These are phyloP conservation scores for Parapsyche elsis DNA, from an alignment of 1,140 invertebrate genomes.

Conservation along the genomic window DNA sequence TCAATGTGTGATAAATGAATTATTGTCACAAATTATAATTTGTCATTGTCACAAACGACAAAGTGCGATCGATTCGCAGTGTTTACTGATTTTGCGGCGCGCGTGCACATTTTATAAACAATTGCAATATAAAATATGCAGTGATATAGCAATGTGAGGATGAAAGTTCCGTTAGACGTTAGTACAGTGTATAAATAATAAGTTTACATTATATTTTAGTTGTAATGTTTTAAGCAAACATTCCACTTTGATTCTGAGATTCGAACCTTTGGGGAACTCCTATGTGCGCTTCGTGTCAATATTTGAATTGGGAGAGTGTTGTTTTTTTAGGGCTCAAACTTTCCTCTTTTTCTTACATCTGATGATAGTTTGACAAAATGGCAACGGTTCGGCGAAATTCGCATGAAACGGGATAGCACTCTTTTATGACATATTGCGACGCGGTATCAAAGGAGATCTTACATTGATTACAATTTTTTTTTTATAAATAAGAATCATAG, in stretches of 20 bases:
- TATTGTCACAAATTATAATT: conserved; percentile 19
- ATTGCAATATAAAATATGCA: too few species aligned
- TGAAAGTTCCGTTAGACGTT: conserved; percentile 19
- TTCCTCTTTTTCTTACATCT: not conserved
- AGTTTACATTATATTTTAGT: too few species aligned
- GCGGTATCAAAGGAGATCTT: conserved; percentile 15
- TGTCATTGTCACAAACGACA: not conserved
- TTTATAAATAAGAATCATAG: too few species aligned
- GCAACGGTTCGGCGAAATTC: not conserved
- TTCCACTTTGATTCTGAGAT: not conserved
- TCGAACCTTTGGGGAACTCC: not conserved
- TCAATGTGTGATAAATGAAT: not conserved
- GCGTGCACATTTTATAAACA: too few species aligned
- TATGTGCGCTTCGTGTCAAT: not conserved
- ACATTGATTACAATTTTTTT: not conserved
- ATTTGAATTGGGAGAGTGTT: conserved; percentile 5
- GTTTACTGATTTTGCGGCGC: not conserved
- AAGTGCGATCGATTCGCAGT: not conserved
- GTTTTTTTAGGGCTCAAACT: conserved; percentile 17
- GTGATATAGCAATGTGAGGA: not conserved
- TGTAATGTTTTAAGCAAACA: conserved; percentile 15
- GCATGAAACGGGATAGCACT: conserved; percentile 13
- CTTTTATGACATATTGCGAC: conserved; percentile 35
- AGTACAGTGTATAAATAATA: not conserved
- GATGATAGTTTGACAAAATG: not conserved